Conservation (phyloP, 2,888 invertebrate species). For the Nowickia ferox region DNA sequence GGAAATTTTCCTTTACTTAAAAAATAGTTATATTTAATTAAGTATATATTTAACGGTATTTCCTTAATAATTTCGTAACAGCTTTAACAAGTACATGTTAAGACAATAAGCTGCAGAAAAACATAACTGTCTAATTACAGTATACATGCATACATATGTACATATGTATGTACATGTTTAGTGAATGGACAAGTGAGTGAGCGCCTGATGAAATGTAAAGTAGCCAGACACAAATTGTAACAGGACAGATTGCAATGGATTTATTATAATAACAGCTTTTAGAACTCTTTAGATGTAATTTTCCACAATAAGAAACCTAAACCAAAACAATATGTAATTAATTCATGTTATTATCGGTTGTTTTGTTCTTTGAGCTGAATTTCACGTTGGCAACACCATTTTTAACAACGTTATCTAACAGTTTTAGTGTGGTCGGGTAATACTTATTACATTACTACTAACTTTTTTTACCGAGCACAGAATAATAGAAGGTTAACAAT, state of each 20-base stretch:
- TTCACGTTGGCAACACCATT: no score
- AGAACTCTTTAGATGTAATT: no score
- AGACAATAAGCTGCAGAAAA: slow-evolving; percentile 1
- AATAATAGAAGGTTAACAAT: no score
- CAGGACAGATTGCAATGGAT: not conserved
- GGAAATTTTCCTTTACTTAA: slow-evolving; percentile 16
- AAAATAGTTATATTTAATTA: not conserved
- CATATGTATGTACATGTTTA: slow-evolving; percentile 6
- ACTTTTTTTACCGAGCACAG: no score
- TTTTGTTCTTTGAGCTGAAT: no score
- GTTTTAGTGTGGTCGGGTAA: no score
- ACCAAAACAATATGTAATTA: no score
- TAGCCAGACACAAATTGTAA: not conserved
- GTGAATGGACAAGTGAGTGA: slow-evolving; percentile 22
- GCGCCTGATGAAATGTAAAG: slow-evolving; percentile 13
- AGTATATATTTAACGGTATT: slow-evolving; percentile 61
- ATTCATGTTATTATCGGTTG: no score
- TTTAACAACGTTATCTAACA: no score
- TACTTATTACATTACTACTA: no score
- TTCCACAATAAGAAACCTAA: no score
- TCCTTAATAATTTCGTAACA: slow-evolving; percentile 42
- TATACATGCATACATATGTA: not conserved
- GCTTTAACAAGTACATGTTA: not conserved
- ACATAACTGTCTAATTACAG: slow-evolving; percentile 48
- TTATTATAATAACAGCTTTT: not conserved